These are phyloP conservation scores for Hydrochoerus hydrochaeris DNA, from an alignment of 2,113 vertebrate species.

Conservation along the genomic window DNA sequence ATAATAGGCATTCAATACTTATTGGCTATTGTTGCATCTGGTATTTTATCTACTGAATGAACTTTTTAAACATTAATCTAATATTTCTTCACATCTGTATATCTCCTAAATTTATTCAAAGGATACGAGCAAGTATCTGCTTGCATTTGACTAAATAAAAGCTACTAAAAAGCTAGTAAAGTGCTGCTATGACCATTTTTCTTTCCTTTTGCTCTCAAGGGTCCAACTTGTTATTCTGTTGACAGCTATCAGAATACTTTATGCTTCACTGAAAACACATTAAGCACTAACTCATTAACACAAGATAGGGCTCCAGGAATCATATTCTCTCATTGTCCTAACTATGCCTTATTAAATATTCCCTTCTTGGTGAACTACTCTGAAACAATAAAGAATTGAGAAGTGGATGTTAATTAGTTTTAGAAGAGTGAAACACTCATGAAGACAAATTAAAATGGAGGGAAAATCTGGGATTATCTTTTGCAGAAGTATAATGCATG, in stretches of 20 bases:
- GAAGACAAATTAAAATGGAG: slow-evolving; percentile 55
- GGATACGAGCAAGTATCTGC: slow-evolving; percentile 25
- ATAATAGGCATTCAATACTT: not conserved
- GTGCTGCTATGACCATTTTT: slow-evolving; percentile 17
- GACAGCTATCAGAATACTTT: slow-evolving; percentile 55
- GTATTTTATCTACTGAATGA: not conserved
- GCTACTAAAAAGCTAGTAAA: slow-evolving; percentile 34
- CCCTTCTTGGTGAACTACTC: not conserved
- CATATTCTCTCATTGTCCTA: slow-evolving; percentile 22
- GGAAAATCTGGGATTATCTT: slow-evolving; percentile 8
- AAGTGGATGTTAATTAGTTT: slow-evolving; percentile 50
- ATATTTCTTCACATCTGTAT: slow-evolving; percentile 30
- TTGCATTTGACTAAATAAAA: slow-evolving; percentile 55
- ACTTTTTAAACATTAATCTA: not conserved
- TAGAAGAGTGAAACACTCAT: slow-evolving; percentile 32
- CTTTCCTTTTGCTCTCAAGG: slow-evolving; percentile 53
- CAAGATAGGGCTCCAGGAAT: slow-evolving; percentile 53
- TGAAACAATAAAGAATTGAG: slow-evolving; percentile 40
- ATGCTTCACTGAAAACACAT: slow-evolving; percentile 48
- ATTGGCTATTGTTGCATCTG: not conserved
- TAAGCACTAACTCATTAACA: slow-evolving; percentile 62
- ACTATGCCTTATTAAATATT: slow-evolving; percentile 50
- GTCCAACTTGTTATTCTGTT: slow-evolving; percentile 36
- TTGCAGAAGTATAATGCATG: slow-evolving; percentile 46
- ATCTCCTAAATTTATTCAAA: slow-evolving; percentile 47